A percentile compares a stretch with the other conserved stretches of the same genome.
Conservation (phyloP, 1,140 invertebrate species). For the Antheraea pernyi region DNA sequence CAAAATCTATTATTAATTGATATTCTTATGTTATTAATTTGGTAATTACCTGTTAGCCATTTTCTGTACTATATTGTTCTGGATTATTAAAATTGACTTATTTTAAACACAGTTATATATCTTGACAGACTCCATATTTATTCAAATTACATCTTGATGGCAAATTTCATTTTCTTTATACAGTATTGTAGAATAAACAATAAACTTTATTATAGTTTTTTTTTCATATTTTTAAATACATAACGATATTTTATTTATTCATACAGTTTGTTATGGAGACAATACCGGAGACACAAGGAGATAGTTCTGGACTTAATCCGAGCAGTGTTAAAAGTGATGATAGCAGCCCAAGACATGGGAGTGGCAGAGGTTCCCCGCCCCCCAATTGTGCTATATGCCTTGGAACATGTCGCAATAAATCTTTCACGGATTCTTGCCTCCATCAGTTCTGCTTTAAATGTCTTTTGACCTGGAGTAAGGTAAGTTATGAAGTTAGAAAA, state of each 20-base stretch:
- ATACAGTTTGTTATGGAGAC: conserved; percentile 46
- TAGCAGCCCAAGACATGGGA: conserved; percentile 49
- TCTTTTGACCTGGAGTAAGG: conserved; percentile 95
- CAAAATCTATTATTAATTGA: too few species aligned
- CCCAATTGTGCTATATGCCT: conserved; percentile 96
- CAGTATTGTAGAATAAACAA: too few species aligned
- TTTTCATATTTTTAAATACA: neutral
- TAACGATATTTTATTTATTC: neutral
- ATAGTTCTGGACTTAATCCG: conserved; percentile 49
- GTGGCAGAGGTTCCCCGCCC: conserved; percentile 83
- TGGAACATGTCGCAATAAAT: conserved; percentile 91
- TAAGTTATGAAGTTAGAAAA: conserved; percentile 51
- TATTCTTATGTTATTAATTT: too few species aligned
- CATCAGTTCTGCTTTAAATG: conserved; percentile 97
- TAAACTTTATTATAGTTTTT: neutral
- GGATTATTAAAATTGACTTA: too few species aligned
- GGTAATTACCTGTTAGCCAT: too few species aligned
- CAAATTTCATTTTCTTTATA: too few species aligned
- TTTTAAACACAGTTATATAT: too few species aligned
- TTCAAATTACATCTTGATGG: too few species aligned
- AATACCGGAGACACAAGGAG: conserved; percentile 45
- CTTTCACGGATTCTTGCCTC: conserved; percentile 94
- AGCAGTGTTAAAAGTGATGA: conserved; percentile 65
- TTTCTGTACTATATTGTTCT: too few species aligned
- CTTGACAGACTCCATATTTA: too few species aligned